These are phyloP conservation scores for Leuciscus waleckii DNA, from an alignment of 2,797 vertebrate species.

Conservation along the genomic window DNA sequence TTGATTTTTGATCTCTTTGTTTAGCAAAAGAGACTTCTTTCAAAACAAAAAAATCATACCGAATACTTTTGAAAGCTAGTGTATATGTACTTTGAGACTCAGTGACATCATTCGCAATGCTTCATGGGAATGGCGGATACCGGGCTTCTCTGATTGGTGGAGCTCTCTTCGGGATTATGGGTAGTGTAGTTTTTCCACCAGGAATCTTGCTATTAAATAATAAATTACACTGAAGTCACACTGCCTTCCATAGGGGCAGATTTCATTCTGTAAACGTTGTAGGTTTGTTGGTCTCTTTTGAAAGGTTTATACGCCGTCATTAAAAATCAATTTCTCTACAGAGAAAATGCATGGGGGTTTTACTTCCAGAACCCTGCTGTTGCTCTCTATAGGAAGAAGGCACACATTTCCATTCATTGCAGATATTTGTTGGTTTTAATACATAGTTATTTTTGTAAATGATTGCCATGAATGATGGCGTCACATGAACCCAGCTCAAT, in stretches of 20 bases:
- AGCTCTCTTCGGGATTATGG: not conserved
- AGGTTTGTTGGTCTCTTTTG: not conserved
- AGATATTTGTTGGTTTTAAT: constrained; percentile 21
- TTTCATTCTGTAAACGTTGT: not conserved
- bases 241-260: not conserved
- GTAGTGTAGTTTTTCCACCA: not conserved
- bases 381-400: not conserved
- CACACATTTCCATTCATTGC: not conserved
- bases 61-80: not conserved
- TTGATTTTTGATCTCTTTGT: not conserved
- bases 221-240: not conserved
- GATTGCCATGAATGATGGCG: constrained; percentile 17
- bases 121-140: not conserved
- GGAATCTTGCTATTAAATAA: not conserved
- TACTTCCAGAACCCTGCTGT: not conserved
- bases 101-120: not conserved
- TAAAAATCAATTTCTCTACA: not conserved
- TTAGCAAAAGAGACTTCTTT: not conserved
- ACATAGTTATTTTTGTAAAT: constrained; percentile 20
- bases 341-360: not conserved
- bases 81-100: not conserved
- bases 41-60: not conserved
- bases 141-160: not conserved
- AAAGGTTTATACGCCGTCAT: not conserved
- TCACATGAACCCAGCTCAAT: constrained; percentile 14